Evolutionary conservation across 1,140 invertebrate species (phyloP), one percentile per base, ranked within the genome.

Genomic region (Araneus ventricosus): DNA sequence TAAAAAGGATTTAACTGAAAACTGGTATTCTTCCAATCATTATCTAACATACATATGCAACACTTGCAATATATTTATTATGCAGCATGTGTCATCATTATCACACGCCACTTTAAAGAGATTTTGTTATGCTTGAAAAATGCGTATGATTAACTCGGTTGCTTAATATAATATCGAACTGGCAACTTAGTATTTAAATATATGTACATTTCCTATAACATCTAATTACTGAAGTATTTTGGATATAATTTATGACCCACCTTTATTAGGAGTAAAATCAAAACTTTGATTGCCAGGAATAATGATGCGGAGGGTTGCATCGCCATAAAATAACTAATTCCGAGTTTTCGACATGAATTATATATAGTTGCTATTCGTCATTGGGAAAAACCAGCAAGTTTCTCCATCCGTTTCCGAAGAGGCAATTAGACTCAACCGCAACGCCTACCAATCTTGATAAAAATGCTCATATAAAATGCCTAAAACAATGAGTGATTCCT

Each of bases 371-470:
- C 30, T 75, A 75, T 75, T 75, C 70, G 30, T 75, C 70, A 75
- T 20, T 34, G 70, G 45, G 70, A 75, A 75, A 75, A 75, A 75
- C 70, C 63, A 67, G n/a, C 63, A 82, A 82, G 41, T 52, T 82
- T 75, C 14, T 52, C 80, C 80, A 82, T 82, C 39, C 80, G 80
- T 82, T 52, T 82, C 8, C 37, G 22, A 14, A 10, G 30, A 30
- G 5, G 39, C 80, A 82, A 82, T 82, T 82, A 82, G 80, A 82
- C 45, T n/a, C 80, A 45, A 45, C 80, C 80, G 34, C 70, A 30
- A 34, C 70, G n/a, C 80, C 75, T n/a, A 80, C 75, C 75, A 80
- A 82, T 82, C 80, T 82, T 82, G 80, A 82, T 82, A 52, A 82
- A 45, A 52, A 82, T 82, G 80, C 37, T 45, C 70, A 37, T 37